Conservation (phyloP, 2,888 invertebrate genomes). For the Abrostola tripartita region DNA sequence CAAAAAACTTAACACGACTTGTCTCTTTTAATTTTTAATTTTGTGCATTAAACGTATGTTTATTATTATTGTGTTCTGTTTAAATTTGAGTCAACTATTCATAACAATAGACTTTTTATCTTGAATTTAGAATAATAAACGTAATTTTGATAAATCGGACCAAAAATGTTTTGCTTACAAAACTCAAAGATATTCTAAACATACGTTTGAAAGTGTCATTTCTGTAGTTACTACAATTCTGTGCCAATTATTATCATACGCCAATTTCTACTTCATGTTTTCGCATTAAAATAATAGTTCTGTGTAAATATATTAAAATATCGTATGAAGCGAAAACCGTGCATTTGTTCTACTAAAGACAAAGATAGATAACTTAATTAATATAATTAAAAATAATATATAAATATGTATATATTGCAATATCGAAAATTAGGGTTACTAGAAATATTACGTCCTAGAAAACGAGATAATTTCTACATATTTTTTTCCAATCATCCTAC, state of each 20-base stretch:
- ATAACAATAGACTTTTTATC: too few species aligned
- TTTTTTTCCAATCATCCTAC: conserved; percentile 49
- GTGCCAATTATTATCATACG: conserved; percentile 48
- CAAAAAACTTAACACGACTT: conserved; percentile 32
- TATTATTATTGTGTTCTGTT: conserved; percentile 5
- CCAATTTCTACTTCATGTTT: conserved; percentile 50
- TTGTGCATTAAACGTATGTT: background rate
- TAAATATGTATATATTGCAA: conserved; percentile 25
- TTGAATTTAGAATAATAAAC: too few species aligned
- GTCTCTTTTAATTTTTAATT: conserved; percentile 7
- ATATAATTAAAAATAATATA: conserved; percentile 23
- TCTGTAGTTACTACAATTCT: conserved; percentile 22
- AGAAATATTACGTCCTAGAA: conserved; percentile 44
- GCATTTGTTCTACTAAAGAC: conserved; percentile 62
- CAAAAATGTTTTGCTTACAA: background rate
- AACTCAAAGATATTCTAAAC: conserved; percentile 14
- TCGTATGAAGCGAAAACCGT: conserved; percentile 65
- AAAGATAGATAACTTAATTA: conserved; percentile 21
- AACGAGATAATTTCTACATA: conserved; percentile 13
- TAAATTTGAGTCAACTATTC: too few species aligned
- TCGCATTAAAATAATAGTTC: conserved; percentile 30
- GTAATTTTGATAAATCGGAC: too few species aligned
- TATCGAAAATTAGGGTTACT: conserved; percentile 55
- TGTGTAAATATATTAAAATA: conserved; percentile 50
- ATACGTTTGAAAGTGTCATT: conserved; percentile 15